Percentiles rank a stretch among this genome's conserved stretches.
Conservation (phyloP, 2,888 invertebrate species). For the Agapostemon virescens region DNA sequence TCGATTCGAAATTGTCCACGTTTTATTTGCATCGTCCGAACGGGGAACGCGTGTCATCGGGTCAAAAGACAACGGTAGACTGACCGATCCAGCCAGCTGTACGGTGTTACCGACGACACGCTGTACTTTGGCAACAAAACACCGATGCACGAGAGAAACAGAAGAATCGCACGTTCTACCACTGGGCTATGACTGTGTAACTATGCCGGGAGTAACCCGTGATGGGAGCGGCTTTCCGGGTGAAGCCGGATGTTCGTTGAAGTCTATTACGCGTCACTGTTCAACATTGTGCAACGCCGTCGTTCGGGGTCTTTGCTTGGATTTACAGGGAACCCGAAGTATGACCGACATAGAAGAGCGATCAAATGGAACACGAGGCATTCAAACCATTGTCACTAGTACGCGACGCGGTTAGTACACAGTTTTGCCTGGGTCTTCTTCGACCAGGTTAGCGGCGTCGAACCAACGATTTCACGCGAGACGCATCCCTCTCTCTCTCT, state of each 20-base stretch:
- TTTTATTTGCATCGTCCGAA: no score
- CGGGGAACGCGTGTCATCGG: conserved; percentile 45
- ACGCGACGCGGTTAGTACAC: not conserved
- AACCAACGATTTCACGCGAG: conserved; percentile 3
- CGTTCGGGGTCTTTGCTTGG: conserved; percentile 36
- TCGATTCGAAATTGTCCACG: not conserved
- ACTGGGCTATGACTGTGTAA: conserved; percentile 48
- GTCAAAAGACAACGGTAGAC: conserved; percentile 71
- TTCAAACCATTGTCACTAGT: not conserved
- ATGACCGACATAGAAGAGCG: conserved; percentile 18
- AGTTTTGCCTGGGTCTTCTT: not conserved
- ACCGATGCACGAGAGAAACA: conserved; percentile 61
- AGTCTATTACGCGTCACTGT: conserved; percentile 64
- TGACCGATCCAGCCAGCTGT: conserved; percentile 61
- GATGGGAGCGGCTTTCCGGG: conserved; percentile 79
- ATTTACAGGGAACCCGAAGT: conserved; percentile 46
- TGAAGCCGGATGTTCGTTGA: conserved; percentile 73
- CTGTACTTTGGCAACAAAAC: conserved; percentile 62
- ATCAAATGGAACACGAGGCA: conserved; percentile 1
- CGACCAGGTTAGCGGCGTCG: not conserved
- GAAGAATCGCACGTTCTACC: conserved; percentile 57
- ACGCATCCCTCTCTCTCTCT: no score
- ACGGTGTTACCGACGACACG: conserved; percentile 40
- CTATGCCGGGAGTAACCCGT: conserved; percentile 63
- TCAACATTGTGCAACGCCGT: conserved; percentile 42